Percentiles rank a stretch among this genome's conserved stretches.
phyloP scores from a whole-genome alignment of 2,113 vertebrate species.

The Clarias macrocephalus region DNA sequence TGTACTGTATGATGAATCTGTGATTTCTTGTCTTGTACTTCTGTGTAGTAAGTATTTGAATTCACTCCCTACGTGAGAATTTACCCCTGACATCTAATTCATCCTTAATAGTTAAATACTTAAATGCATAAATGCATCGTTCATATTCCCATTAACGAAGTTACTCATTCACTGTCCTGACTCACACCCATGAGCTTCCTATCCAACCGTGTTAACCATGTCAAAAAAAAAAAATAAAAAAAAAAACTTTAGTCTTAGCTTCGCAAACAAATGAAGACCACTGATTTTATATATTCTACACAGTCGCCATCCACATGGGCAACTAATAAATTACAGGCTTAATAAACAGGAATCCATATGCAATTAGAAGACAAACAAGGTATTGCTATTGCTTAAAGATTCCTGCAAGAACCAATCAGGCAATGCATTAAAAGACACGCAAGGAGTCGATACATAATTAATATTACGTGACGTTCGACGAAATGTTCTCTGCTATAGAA shows the following conservation, averaged over 20 bases:
- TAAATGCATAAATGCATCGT: neutral
- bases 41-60: neutral
- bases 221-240: neutral
- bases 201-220: no score
- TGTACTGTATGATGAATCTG: neutral
- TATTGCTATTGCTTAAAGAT: constrained; percentile 69
- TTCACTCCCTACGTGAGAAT: neutral
- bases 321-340: constrained; percentile 41
- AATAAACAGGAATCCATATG: constrained; percentile 67
- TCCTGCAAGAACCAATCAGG: constrained; percentile 48
- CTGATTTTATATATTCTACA: constrained; percentile 14
- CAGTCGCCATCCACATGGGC: constrained; percentile 26
- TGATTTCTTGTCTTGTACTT: neutral
- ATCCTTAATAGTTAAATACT: neutral
- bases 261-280: constrained; percentile 11
- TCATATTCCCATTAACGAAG: no score
- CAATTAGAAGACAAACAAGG: constrained; percentile 71
- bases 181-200: neutral
- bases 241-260: neutral
- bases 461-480: constrained; percentile 46
- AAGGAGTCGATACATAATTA: constrained; percentile 64
- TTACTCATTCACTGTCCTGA: no score
- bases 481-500: constrained; percentile 2
- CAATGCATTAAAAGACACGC: constrained; percentile 60
- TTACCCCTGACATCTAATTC: neutral